Evolutionary conservation across 2,113 vertebrate species (phyloP), one percentile per base, ranked within the genome.

Genomic region (Anolis carolinensis): DNA sequence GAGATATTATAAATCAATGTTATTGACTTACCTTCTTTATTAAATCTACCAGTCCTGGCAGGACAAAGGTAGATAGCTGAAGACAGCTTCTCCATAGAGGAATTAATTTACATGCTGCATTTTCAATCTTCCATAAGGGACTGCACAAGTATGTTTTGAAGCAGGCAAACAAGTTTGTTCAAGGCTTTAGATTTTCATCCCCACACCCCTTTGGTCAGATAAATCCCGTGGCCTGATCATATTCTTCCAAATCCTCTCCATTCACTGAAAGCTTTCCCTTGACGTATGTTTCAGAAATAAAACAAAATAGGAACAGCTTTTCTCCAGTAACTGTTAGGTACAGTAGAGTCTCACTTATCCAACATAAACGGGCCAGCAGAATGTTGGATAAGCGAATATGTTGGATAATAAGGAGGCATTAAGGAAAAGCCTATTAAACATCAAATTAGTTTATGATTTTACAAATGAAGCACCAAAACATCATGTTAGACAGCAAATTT

Each of bases 1-100:
- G 92, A 83, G 83, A 90, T 89, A 92, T 91, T 91, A 93, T 92
- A 21, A 59, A 88, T 86, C 88, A 85, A 72, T 73, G 52, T 74
- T 74, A 83, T 74, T 83, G 70, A 83, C 70, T 62, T 73, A 30
- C 81, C 50, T 62, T 73, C 52, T 93, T 93, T 90, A 92, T 91
- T 89, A 94, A 84, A 91, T 89, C 91, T 91, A 84, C 75, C 78
- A 79, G 59, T 83, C 75, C 85, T 88, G 88, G 39, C 27, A 91
- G 39, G 86, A 91, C 87, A 89, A 93, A 90, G 16, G 34, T 23
- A 84, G 77, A 87, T 80, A 86, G 81, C 73, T 44, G 48, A 85
- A 67, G 71, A 83, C 63, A 84, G 76, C 16, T 73, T 34, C 30
- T 85, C 79, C 76, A 20, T 32, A 71, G 67, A 89, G 73, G 70